These are phyloP conservation scores for Alentia gelatinosa DNA, from an alignment of 2,888 invertebrate genomes.

Conservation along the genomic window DNA sequence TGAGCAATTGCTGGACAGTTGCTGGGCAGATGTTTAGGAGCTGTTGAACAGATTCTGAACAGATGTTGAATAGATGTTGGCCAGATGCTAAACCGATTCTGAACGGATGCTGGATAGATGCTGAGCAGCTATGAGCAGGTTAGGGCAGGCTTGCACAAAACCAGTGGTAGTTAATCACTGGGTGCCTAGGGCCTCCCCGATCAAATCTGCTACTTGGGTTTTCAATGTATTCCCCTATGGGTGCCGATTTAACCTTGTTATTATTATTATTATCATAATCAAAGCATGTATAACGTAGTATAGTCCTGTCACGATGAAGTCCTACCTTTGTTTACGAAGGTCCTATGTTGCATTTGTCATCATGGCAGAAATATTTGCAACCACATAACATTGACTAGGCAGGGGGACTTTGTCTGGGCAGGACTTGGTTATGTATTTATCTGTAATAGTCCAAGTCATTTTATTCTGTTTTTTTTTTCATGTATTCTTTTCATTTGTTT, in stretches of 20 bases:
- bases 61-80: background rate
- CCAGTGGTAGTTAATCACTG: background rate
- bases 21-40: background rate
- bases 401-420: no score
- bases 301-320: background rate
- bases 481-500: no score
- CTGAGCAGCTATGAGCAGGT: background rate
- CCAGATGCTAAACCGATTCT: background rate
- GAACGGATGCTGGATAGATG: no score
- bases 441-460: no score
- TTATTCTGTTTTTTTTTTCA: no score
- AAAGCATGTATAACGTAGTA: background rate
- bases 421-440: no score
- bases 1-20: background rate
- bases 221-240: slow-evolving; percentile 50
- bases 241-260: background rate
- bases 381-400: background rate
- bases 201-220: slow-evolving; percentile 17
- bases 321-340: background rate
- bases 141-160: background rate
- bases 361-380: background rate
- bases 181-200: background rate
- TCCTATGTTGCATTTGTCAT: background rate
- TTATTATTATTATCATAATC: background rate
- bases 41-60: background rate